Conservation (phyloP, 1,140 invertebrate species). For the Zaprionus ghesquierei region DNA sequence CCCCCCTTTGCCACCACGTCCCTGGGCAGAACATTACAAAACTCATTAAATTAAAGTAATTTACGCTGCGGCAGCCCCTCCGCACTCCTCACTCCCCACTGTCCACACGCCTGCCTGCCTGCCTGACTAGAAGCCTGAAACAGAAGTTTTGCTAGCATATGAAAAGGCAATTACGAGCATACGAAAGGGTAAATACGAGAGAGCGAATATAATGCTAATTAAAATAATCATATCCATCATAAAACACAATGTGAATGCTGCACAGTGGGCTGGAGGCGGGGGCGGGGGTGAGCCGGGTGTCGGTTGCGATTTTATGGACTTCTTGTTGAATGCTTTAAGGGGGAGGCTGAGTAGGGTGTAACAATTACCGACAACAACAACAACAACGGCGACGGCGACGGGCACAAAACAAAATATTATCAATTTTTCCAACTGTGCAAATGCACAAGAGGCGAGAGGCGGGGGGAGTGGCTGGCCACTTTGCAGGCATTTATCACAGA, state of each 20-base stretch:
- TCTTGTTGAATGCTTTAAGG: too few species aligned
- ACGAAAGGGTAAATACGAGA: constrained; percentile 50
- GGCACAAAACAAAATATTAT: constrained; percentile 30
- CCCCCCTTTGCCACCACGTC: not conserved
- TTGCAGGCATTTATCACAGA: constrained; percentile 73
- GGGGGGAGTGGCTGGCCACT: constrained; percentile 46
- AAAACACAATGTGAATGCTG: constrained; percentile 34
- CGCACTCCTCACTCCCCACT: not conserved
- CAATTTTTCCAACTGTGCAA: constrained; percentile 38
- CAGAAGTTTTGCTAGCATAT: constrained; percentile 67
- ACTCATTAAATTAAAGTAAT: constrained; percentile 80
- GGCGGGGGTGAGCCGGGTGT: not conserved
- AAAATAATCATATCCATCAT: constrained; percentile 81
- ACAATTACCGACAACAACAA: constrained; percentile 53
- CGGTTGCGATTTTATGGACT: not conserved
- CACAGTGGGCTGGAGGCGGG: not conserved
- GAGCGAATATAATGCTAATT: constrained; percentile 80
- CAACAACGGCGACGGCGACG: constrained; percentile 14
- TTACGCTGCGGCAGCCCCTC: constrained; percentile 40
- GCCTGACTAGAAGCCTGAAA: not conserved
- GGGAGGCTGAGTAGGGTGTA: constrained; percentile 10
- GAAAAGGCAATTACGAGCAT: constrained; percentile 72
- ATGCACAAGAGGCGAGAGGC: not conserved
- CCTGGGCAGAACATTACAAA: constrained; percentile 44
- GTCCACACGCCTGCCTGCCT: not conserved